Evolutionary conservation across 2,888 invertebrate genomes (phyloP).

Genomic region (Sinopyrophorus schimmeli): DNA sequence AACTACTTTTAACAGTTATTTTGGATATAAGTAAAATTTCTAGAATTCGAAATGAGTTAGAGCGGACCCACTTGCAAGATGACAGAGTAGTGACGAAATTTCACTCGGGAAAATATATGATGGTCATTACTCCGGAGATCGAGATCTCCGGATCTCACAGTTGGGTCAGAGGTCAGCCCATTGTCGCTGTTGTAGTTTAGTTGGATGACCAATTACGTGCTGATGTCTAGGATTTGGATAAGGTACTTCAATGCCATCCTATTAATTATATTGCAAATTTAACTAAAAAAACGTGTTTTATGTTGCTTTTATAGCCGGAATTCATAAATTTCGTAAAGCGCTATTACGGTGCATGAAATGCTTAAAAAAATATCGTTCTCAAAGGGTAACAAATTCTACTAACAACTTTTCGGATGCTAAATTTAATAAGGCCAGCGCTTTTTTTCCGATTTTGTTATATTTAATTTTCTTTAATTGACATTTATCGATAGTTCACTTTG

Average conservation of each 20-base stretch:
- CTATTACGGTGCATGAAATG: slow-evolving; percentile 10
- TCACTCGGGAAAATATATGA: slow-evolving; percentile 35
- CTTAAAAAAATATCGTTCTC: too few relatives aligned
- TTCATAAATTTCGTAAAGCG: slow-evolving; percentile 24
- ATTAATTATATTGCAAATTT: slow-evolving; percentile 24
- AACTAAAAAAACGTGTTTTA: slow-evolving; percentile 15
- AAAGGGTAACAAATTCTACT: too few relatives aligned
- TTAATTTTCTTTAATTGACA: too few relatives aligned
- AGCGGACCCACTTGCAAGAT: slow-evolving; percentile 25
- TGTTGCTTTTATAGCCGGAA: slow-evolving; percentile 18
- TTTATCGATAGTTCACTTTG: too few relatives aligned
- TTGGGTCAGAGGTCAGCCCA: slow-evolving; percentile 33
- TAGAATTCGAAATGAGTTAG: slow-evolving; percentile 21
- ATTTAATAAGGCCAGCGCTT: too few relatives aligned
- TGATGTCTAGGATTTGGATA: slow-evolving; percentile 24
- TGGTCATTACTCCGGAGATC: slow-evolving; percentile 35
- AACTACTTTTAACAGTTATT: slow-evolving; percentile 16
- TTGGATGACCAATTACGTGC: slow-evolving; percentile 30
- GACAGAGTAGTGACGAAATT: slow-evolving; percentile 34
- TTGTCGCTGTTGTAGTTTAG: slow-evolving; percentile 34
- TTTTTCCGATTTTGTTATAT: too few relatives aligned
- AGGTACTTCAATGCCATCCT: slow-evolving; percentile 14
- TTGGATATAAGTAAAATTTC: slow-evolving; percentile 21
- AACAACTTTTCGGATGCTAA: too few relatives aligned
- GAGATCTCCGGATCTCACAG: slow-evolving; percentile 24